phyloP scores from a whole-genome alignment of 2,797 vertebrate species.

The Champsocephalus gunnari region DNA sequence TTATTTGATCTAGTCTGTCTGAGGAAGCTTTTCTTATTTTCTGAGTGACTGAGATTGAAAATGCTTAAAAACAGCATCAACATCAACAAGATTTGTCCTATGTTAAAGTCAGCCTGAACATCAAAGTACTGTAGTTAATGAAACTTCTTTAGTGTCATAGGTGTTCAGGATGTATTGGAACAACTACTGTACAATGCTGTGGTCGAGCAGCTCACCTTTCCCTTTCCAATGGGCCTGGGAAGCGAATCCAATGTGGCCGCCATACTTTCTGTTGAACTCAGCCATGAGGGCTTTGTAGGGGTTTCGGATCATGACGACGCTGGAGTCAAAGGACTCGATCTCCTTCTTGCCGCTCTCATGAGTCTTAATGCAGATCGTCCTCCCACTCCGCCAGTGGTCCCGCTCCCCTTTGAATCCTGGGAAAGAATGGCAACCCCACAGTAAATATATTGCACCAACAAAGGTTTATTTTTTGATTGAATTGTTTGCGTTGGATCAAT shows the following conservation, averaged over 20 bases:
- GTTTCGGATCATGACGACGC: slow-evolving; percentile 95
- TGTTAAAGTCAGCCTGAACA: neutral
- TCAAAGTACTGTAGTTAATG: neutral
- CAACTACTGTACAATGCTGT: neutral
- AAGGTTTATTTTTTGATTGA: neutral
- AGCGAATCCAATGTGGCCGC: slow-evolving; percentile 96
- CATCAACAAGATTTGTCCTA: neutral
- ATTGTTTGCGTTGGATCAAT: neutral
- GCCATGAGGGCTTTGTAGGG: slow-evolving; percentile 99
- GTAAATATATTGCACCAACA: slow-evolving; percentile 11
- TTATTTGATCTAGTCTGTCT: neutral
- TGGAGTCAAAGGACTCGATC: slow-evolving; percentile 92
- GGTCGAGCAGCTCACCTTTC: slow-evolving; percentile 86
- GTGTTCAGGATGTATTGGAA: neutral
- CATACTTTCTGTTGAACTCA: slow-evolving; percentile 97
- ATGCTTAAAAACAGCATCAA: neutral
- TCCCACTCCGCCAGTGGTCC: slow-evolving; percentile 95
- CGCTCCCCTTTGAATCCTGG: slow-evolving; percentile 95
- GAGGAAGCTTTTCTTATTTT: neutral
- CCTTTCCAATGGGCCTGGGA: slow-evolving; percentile 96
- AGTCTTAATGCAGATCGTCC: slow-evolving; percentile 96
- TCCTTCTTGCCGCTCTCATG: slow-evolving; percentile 97
- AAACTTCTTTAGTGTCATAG: neutral
- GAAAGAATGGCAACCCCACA: slow-evolving; percentile 12
- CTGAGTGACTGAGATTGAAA: neutral